Evolutionary conservation across 2,888 invertebrate species (phyloP).

Genomic region (Hoplodrina blanda): DNA sequence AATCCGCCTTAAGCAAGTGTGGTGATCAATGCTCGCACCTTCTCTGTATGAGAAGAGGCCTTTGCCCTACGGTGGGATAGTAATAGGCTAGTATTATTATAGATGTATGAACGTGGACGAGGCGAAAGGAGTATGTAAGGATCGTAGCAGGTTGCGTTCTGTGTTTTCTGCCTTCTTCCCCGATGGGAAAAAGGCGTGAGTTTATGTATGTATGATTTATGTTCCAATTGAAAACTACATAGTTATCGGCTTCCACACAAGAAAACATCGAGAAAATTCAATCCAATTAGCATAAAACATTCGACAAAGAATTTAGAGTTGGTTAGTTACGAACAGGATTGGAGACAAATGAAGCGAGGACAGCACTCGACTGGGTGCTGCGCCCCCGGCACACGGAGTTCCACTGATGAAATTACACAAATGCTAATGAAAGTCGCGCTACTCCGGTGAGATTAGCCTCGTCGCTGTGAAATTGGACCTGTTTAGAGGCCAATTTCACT

Average conservation of each 20-base stretch:
- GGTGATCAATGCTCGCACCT: too few species aligned
- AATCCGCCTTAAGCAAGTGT: too few species aligned
- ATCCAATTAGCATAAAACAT: constrained; percentile 65
- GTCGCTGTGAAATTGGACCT: constrained; percentile 80
- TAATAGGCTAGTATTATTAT: too few species aligned
- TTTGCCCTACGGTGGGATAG: too few species aligned
- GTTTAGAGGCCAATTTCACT: constrained; percentile 78
- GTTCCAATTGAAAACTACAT: background rate
- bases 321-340: constrained; percentile 75
- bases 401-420: constrained; percentile 86
- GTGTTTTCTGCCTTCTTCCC: too few species aligned
- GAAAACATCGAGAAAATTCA: constrained; percentile 45
- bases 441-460: constrained; percentile 81
- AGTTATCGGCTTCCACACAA: constrained; percentile 32
- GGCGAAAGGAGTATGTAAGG: too few species aligned
- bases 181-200: too few species aligned
- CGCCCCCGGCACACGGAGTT: constrained; percentile 67
- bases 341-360: constrained; percentile 77
- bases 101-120: too few species aligned
- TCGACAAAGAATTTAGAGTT: constrained; percentile 65
- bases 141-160: too few species aligned
- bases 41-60: too few species aligned
- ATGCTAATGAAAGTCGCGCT: constrained; percentile 86
- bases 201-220: too few species aligned
- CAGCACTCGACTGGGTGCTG: constrained; percentile 60